Evolutionary conservation across 2,113 vertebrate genomes (phyloP).

Genomic region (Rhineura floridana): DNA sequence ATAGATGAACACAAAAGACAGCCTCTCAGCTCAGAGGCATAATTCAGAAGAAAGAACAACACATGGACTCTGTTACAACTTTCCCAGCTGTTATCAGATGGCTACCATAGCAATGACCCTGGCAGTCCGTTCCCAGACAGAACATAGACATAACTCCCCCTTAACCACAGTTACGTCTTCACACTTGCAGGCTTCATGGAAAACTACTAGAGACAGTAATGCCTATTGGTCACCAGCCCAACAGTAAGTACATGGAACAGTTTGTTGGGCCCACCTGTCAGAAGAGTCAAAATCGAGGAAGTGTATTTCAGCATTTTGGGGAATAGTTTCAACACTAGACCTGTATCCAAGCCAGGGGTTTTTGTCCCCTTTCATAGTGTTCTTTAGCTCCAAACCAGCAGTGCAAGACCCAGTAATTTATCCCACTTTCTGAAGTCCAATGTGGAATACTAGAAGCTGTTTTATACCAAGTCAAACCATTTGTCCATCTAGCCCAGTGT

Average conservation of each 20-base stretch:
- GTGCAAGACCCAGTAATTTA: not conserved
- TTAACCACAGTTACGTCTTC: too few relatives aligned
- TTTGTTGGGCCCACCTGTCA: not conserved
- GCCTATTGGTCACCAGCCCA: too few relatives aligned
- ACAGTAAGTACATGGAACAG: not conserved
- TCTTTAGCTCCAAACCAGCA: not conserved
- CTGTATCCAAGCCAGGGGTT: not conserved
- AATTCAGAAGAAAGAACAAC: too few relatives aligned
- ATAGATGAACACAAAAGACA: too few relatives aligned
- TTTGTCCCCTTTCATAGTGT: not conserved
- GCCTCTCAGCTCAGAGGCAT: too few relatives aligned
- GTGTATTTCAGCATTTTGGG: not conserved
- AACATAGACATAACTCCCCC: too few relatives aligned
- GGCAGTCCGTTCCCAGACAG: too few relatives aligned
- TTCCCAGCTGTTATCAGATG: too few relatives aligned
- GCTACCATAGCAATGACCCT: too few relatives aligned
- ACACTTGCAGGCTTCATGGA: too few relatives aligned
- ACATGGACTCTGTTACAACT: too few relatives aligned
- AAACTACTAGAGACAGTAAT: too few relatives aligned
- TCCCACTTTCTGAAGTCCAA: not conserved
- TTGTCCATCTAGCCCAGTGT: not conserved
- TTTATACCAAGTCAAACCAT: not conserved
- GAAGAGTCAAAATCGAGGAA: not conserved
- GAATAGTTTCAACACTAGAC: not conserved
- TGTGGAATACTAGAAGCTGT: not conserved